A percentile compares a stretch with the other conserved stretches of the same genome.
Conservation (phyloP, 1,140 invertebrate genomes). For the Formica exsecta region DNA sequence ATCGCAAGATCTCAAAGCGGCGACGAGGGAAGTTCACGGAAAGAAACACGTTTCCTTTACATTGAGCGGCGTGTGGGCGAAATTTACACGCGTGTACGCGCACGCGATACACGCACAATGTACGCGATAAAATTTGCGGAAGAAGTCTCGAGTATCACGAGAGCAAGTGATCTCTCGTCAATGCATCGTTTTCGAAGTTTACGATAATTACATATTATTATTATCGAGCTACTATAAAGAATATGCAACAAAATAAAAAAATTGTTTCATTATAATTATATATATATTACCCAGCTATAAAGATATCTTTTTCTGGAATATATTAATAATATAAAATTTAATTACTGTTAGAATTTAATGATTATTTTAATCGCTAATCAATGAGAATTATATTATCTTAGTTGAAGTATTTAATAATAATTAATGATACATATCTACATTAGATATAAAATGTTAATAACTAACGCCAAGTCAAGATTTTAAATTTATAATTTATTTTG, state of each 20-base stretch:
- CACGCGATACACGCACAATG: conserved; percentile 21
- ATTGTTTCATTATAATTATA: not conserved
- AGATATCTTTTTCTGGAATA: not conserved
- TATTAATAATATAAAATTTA: not conserved
- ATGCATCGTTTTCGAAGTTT: conserved; percentile 1
- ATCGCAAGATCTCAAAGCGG: conserved; percentile 47
- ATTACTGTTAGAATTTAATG: not conserved
- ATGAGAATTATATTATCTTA: too few relatives aligned
- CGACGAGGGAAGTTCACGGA: conserved; percentile 29
- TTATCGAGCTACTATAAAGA: not conserved
- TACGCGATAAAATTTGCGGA: conserved; percentile 32
- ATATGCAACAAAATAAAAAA: not conserved
- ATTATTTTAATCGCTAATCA: not conserved
- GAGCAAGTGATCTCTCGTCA: not conserved
- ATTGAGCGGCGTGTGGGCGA: conserved; percentile 47
- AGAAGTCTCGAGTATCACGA: not conserved
- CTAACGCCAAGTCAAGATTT: too few relatives aligned
- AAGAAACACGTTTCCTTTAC: conserved; percentile 29
- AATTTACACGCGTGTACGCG: conserved; percentile 42
- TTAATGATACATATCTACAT: not conserved
- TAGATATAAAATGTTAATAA: too few relatives aligned
- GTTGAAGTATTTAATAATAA: not conserved
- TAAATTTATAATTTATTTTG: too few relatives aligned
- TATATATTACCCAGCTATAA: not conserved
- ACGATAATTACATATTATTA: not conserved